Evolutionary conservation across 2,797 vertebrate species (phyloP), one percentile per base, ranked within the genome.

Genomic region (Phrynocephalus vlangalii): DNA sequence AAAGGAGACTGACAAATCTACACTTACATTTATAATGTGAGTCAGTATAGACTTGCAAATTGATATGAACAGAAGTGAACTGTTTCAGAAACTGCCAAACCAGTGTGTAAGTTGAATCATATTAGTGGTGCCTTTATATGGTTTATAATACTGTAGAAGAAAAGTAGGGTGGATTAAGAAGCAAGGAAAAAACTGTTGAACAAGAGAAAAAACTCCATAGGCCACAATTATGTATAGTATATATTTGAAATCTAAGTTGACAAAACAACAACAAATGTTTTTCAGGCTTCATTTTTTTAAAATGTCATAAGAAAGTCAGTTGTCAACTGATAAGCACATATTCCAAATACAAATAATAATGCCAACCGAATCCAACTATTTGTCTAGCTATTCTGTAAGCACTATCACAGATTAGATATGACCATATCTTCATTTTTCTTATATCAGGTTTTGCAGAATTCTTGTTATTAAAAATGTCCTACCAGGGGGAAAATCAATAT

Each of bases 221-320:
- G 30, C 52, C 52, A 79, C 52, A 85, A 79, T 52, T 78, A 70
- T 15, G 5, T 67, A 56, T 48, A 26, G 5, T 67, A 56, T 30
- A 26, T 60, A 83, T 78, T 77, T 66, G n/a, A 83, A 72, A 6
- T 88, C 38, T 63, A 88, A 50, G 18, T 66, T 73, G 48, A 75
- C 77, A 5, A 33, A 48, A 73, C 33, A 24, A 84, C 52, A 56
- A 13, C 11, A 56, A 56, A 10, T 56, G 7, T n/a, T 15, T n/a
- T 81, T 52, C 80, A 5, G 8, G 44, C 20, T 24, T n/a, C 2
- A 22, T 75, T 81, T 48, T n/a, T 10, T 76, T 88, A 66, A 66
- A 76, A 28, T 16, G 15, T 3, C 56, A 52, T 56, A 28, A n/a
- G 66, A 86, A 71, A 78, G 72, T n/a, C 33, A 33, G 2, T 8